Evolutionary conservation across 2,113 vertebrate species (phyloP), one percentile per base, ranked within the genome.

Genomic region (Phocoena sinus): DNA sequence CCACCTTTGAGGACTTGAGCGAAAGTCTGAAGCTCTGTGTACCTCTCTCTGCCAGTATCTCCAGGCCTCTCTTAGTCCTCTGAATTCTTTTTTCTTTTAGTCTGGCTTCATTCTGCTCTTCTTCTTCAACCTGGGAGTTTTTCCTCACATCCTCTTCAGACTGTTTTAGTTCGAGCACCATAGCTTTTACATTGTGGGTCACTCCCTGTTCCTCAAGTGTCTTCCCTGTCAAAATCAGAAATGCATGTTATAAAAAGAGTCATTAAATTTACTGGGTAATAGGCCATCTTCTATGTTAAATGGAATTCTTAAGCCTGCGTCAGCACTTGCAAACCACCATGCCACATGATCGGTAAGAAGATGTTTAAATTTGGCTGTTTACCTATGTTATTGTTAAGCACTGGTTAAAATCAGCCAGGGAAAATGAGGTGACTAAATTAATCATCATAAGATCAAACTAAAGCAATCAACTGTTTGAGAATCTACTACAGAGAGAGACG

Each of bases 31-130:
- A 1, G 20, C 8, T 2, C 67, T 0, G 3, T 15, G 95, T 80
- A 99, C 99, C 99, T 99, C 99, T 99, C 96, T 99, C 99, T 0
- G 99, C 99, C 50, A 99, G 99, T 82, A 99, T 99, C 98, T 99
- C 99, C 89, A 99, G 99, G 0, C 99, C 99, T 50, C 99, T 99
- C 90, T 99, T 99, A 0, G 99, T 99, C 92, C 99, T 99, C 98
- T 99, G 98, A 94, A 99, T 96, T 36, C 98, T 99, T 23, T 98
- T 98, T 47, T 99, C 98, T 60, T 98, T 98, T 50, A 98, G 98
- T 31, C 97, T 97, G 26, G 98, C 98, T 63, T 98, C 96, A 2
- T 76, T 97, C 5, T 96, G 98, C 0, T 98, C 97, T 63, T 98
- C 98, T 94, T 99, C 99, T 31, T 99, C 99, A 10, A 97, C 98